Percentiles rank a stretch among this genome's conserved stretches.
Conservation (phyloP, 2,113 vertebrate species). For the Isurus oxyrinchus region DNA sequence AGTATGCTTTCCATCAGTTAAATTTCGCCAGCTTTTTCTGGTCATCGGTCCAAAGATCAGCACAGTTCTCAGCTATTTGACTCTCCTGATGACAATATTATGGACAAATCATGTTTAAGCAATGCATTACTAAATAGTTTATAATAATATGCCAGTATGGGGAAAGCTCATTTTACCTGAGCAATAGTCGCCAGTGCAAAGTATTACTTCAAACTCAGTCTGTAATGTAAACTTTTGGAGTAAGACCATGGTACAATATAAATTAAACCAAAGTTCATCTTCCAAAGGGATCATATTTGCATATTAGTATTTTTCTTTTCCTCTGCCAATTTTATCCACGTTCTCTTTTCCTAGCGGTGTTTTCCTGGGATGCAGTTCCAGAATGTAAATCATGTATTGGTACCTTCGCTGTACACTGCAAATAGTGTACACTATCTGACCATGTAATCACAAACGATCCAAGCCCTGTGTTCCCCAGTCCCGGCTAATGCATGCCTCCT, state of each 20-base stretch:
- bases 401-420: background rate
- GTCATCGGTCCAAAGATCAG: background rate
- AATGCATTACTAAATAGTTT: background rate
- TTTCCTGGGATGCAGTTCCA: background rate
- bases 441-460: background rate
- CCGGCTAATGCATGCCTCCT: background rate
- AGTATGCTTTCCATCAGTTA: background rate
- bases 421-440: background rate
- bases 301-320: background rate
- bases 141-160: background rate
- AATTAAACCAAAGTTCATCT: background rate
- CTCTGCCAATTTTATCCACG: background rate
- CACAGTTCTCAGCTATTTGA: background rate
- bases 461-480: background rate
- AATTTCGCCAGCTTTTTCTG: background rate
- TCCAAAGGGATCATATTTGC: background rate
- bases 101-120: background rate
- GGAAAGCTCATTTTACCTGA: background rate
- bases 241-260: background rate
- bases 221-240: background rate
- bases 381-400: background rate
- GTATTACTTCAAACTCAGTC: background rate
- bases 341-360: background rate
- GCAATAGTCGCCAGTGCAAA: background rate
- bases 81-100: background rate